phyloP scores from a whole-genome alignment of 2,888 invertebrate genomes.

The Agrotis segetum region DNA sequence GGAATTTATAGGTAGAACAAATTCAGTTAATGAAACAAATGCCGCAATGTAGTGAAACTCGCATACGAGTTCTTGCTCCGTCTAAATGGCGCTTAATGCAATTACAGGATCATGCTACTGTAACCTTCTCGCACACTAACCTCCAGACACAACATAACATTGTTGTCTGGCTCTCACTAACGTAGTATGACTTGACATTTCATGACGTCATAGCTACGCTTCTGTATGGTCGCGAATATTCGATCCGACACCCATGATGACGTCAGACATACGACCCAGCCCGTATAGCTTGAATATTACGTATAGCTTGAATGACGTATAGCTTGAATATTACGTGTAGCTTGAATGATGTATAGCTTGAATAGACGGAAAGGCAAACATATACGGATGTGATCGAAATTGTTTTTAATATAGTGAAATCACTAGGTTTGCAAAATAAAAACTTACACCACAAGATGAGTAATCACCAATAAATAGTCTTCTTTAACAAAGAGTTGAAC shows the following conservation, averaged over 20 bases:
- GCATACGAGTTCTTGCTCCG: too few species aligned
- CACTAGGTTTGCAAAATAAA: neutral
- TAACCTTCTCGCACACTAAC: neutral
- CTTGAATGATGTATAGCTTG: neutral
- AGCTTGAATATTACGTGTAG: neutral
- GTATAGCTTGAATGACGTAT: too few species aligned
- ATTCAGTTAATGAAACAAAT: too few species aligned
- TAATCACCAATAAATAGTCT: too few species aligned
- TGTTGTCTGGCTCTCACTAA: constrained; percentile 5
- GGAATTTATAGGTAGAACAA: too few species aligned
- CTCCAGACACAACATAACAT: constrained; percentile 20
- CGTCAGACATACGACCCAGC: constrained; percentile 9
- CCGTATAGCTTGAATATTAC: too few species aligned
- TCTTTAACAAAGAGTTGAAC: too few species aligned
- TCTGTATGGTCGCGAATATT: neutral
- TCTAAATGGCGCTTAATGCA: too few species aligned
- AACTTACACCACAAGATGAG: neutral
- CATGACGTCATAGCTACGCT: constrained; percentile 19
- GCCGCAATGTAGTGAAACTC: too few species aligned
- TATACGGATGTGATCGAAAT: neutral
- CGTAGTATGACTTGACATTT: constrained; percentile 27
- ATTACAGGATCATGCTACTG: neutral
- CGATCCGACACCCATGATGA: constrained; percentile 4
- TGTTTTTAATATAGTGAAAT: neutral
- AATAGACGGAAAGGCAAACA: neutral